These are phyloP conservation scores for Tiliacea citrago DNA, from an alignment of 2,888 invertebrate species.

Conservation along the genomic window DNA sequence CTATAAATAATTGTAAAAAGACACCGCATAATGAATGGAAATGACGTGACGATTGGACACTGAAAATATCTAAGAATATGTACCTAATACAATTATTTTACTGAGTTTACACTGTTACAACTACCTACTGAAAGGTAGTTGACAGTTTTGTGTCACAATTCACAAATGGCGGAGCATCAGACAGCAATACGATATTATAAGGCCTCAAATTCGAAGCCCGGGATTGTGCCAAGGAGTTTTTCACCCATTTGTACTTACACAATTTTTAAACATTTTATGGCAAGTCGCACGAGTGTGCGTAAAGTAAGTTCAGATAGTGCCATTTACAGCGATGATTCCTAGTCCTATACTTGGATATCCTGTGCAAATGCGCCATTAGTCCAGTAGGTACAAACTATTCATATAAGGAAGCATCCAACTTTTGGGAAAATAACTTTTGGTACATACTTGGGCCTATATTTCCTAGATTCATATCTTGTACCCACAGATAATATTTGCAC, in stretches of 20 bases:
- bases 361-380: conserved; percentile 10
- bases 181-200: conserved; percentile 38
- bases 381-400: conserved; percentile 2
- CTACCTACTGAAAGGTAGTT: conserved; percentile 24
- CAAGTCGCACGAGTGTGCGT: conserved; percentile 17
- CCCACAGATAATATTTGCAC: too few relatives aligned
- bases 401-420: neutral
- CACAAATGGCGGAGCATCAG: conserved; percentile 16
- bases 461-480: neutral
- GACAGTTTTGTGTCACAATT: conserved; percentile 26
- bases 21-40: conserved; percentile 64
- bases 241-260: conserved; percentile 44
- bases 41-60: conserved; percentile 43
- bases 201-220: conserved; percentile 32
- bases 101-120: conserved; percentile 7
- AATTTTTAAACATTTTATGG: conserved; percentile 52
- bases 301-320: conserved; percentile 18
- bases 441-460: neutral
- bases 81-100: conserved; percentile 1
- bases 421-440: conserved; percentile 2
- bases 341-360: conserved; percentile 48
- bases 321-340: conserved; percentile 43
- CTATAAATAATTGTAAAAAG: conserved; percentile 69
- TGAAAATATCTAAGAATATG: conserved; percentile 1
- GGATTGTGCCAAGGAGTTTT: conserved; percentile 53